These are phyloP conservation scores for Plectrocnemia conspersa DNA, from an alignment of 1,140 invertebrate species.

Conservation along the genomic window DNA sequence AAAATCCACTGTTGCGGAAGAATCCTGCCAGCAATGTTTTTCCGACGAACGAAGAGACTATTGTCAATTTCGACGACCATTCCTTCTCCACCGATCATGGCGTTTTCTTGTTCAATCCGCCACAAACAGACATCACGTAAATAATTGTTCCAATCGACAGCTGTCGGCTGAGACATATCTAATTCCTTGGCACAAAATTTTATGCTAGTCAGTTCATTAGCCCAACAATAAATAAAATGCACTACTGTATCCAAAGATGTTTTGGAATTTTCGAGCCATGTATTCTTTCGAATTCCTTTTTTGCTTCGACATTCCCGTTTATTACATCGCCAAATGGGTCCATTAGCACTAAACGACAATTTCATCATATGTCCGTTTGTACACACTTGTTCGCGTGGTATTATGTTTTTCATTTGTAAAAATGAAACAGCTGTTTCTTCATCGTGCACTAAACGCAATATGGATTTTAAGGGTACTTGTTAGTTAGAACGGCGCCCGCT, in stretches of 20 bases:
- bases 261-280: conserved; percentile 2
- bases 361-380: not conserved
- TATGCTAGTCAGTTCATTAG: not conserved
- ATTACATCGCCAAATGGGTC: not conserved
- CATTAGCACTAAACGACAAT: too few species aligned
- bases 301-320: not conserved
- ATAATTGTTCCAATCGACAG: conserved; percentile 5
- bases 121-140: not conserved
- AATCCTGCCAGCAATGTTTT: not conserved
- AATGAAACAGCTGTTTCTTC: too few species aligned
- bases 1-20: conserved; percentile 7
- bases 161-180: not conserved
- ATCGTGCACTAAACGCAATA: too few species aligned
- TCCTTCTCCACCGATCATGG: not conserved
- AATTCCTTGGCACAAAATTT: conserved; percentile 2
- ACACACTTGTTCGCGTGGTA: not conserved
- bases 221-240: not conserved
- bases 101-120: not conserved
- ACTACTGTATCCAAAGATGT: not conserved
- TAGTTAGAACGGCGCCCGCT: too few species aligned
- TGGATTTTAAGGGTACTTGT: too few species aligned
- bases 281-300: not conserved
- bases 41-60: not conserved
- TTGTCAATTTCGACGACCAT: not conserved
- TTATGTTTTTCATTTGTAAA: not conserved